A percentile compares a stretch with the other conserved stretches of the same genome.
Evolutionary conservation across 2,113 vertebrate species (phyloP).

Genomic region (Phrynocephalus versicolor): DNA sequence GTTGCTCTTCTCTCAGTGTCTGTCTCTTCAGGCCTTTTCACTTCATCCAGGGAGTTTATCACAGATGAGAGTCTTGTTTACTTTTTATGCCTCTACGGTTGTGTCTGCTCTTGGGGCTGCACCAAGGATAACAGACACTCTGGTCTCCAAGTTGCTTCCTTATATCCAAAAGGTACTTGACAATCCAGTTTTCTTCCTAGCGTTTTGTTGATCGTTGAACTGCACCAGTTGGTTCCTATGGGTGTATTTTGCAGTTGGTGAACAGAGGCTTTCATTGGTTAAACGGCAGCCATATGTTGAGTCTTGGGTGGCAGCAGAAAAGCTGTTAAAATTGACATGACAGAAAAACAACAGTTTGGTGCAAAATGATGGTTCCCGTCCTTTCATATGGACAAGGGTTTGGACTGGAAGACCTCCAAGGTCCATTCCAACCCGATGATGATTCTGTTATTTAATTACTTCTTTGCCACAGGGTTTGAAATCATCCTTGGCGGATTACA

Average conservation of each 20-base stretch:
- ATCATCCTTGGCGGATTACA: slow-evolving; percentile 87
- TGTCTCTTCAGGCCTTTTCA: slow-evolving; percentile 80
- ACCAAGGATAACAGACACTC: slow-evolving; percentile 78
- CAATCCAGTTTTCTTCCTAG: slow-evolving; percentile 4
- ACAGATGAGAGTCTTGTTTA: slow-evolving; percentile 89
- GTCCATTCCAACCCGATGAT: too few species aligned
- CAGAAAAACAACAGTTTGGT: not conserved
- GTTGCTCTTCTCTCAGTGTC: not conserved
- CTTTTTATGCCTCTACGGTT: slow-evolving; percentile 91
- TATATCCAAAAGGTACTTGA: slow-evolving; percentile 88
- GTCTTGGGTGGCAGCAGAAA: not conserved
- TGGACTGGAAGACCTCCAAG: too few species aligned
- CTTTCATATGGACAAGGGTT: too few species aligned
- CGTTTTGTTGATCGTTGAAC: not conserved
- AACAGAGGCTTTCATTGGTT: not conserved
- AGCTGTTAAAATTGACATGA: not conserved
- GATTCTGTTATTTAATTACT: slow-evolving; percentile 5
- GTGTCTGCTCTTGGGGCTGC: slow-evolving; percentile 83
- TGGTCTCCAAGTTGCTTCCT: slow-evolving; percentile 89
- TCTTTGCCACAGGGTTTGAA: slow-evolving; percentile 85
- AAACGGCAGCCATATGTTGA: not conserved
- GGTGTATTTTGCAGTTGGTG: not conserved
- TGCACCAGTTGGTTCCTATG: not conserved
- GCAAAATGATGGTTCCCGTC: not conserved
- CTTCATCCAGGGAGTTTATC: slow-evolving; percentile 69